A percentile compares a stretch with the other conserved stretches of the same genome.
Conservation (phyloP, 2,888 invertebrate species). For the Ditylenchus weischeri region DNA sequence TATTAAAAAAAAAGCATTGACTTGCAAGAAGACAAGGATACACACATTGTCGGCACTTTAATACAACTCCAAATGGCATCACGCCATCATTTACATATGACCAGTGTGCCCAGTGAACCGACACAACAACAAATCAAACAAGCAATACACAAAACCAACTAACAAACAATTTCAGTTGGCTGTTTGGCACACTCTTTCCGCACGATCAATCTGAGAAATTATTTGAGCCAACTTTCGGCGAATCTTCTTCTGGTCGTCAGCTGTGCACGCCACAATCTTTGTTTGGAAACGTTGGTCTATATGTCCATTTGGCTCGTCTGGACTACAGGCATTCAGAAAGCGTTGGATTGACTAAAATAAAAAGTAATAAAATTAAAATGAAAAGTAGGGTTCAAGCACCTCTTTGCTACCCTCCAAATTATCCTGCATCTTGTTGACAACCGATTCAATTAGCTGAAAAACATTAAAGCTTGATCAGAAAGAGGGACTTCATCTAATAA, state of each 20-base stretch:
- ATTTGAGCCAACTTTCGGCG: constrained; percentile 45
- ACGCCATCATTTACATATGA: too few relatives aligned
- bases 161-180: background rate
- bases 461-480: too few relatives aligned
- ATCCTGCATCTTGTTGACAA: constrained; percentile 47
- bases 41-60: too few relatives aligned
- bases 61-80: too few relatives aligned
- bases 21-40: too few relatives aligned
- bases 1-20: too few relatives aligned
- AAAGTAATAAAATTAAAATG: background rate
- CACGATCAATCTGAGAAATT: constrained; percentile 45
- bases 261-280: constrained; percentile 59
- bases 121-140: too few relatives aligned
- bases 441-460: constrained; percentile 45
- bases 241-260: constrained; percentile 62
- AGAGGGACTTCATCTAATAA: too few relatives aligned
- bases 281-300: constrained; percentile 59
- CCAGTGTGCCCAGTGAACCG: too few relatives aligned
- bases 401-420: constrained; percentile 43
- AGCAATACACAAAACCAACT: background rate
- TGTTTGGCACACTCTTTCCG: constrained; percentile 38
- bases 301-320: constrained; percentile 59
- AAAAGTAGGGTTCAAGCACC: constrained; percentile 24
- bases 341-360: constrained; percentile 44
- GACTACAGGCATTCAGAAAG: constrained; percentile 60